Evolutionary conservation across 2,888 invertebrate species (phyloP).

Genomic region (Odontocolon sp.): DNA sequence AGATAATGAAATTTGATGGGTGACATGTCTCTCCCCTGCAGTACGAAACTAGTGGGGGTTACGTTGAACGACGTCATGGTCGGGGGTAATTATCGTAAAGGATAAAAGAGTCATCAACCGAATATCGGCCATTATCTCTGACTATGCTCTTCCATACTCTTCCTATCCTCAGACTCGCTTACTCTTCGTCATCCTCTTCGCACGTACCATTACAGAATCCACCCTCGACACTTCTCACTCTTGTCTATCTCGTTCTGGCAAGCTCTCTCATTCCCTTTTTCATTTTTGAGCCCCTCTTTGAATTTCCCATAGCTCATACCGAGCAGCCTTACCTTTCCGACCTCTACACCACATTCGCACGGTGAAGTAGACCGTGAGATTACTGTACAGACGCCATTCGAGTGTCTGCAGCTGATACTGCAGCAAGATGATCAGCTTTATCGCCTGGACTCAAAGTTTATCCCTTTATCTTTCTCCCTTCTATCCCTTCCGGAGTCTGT

Average conservation of each 20-base stretch:
- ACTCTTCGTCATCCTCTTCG: not conserved
- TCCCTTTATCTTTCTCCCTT: constrained; percentile 26
- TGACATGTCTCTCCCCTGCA: constrained; percentile 59
- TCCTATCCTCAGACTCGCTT: constrained; percentile 38
- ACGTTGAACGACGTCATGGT: not conserved
- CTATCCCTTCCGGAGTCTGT: not conserved
- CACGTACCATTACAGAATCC: too few relatives aligned
- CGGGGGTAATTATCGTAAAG: constrained; percentile 63
- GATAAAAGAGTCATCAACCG: constrained; percentile 63
- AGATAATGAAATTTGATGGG: constrained; percentile 69
- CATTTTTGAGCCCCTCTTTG: constrained; percentile 18
- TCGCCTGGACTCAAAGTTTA: too few relatives aligned
- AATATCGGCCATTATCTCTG: constrained; percentile 61
- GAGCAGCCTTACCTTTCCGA: too few relatives aligned
- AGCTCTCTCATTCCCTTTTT: constrained; percentile 29
- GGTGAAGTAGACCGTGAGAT: too few relatives aligned
- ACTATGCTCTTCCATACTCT: constrained; percentile 22
- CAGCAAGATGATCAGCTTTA: too few relatives aligned
- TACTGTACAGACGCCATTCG: too few relatives aligned
- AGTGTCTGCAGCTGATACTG: too few relatives aligned
- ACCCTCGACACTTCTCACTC: not conserved
- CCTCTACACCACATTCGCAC: too few relatives aligned
- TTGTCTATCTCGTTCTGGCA: constrained; percentile 56
- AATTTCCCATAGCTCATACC: too few relatives aligned
- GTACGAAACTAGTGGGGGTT: constrained; percentile 37